Conservation (phyloP, 2,888 invertebrate genomes). For the Sericinus montela region DNA sequence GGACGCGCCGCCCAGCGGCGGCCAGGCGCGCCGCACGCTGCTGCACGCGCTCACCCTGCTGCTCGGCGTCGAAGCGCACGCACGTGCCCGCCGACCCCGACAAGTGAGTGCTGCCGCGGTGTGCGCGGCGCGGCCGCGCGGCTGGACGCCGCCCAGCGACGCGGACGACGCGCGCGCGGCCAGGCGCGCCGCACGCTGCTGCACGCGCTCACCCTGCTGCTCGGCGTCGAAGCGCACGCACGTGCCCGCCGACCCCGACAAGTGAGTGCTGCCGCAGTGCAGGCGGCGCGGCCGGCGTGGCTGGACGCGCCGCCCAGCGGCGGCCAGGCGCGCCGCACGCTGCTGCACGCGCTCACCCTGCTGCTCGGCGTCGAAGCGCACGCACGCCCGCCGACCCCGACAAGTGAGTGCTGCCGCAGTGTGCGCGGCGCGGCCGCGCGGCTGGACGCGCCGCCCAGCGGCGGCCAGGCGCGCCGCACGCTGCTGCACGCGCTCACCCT, state of each 20-base stretch:
- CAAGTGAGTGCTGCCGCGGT: too few relatives aligned
- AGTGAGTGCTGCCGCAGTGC: too few relatives aligned
- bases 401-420: too few relatives aligned
- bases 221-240: too few relatives aligned
- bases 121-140: conserved; percentile 85
- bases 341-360: conserved; percentile 84
- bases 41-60: conserved; percentile 86
- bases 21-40: too few relatives aligned
- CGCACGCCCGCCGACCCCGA: conserved; percentile 88
- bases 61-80: conserved; percentile 88
- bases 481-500: conserved; percentile 91
- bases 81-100: conserved; percentile 88
- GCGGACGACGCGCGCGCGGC: conserved; percentile 93
- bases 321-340: too few relatives aligned
- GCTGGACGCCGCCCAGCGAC: conserved; percentile 82
- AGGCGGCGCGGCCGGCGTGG: too few relatives aligned
- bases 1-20: too few relatives aligned
- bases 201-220: too few relatives aligned
- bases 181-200: conserved; percentile 90
- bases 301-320: too few relatives aligned
- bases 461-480: conserved; percentile 88
- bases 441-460: conserved; percentile 82
- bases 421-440: conserved; percentile 85
- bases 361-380: conserved; percentile 91
- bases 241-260: too few relatives aligned